Evolutionary conservation across 2,113 vertebrate genomes (phyloP).

Genomic region (Eulemur macaco): DNA sequence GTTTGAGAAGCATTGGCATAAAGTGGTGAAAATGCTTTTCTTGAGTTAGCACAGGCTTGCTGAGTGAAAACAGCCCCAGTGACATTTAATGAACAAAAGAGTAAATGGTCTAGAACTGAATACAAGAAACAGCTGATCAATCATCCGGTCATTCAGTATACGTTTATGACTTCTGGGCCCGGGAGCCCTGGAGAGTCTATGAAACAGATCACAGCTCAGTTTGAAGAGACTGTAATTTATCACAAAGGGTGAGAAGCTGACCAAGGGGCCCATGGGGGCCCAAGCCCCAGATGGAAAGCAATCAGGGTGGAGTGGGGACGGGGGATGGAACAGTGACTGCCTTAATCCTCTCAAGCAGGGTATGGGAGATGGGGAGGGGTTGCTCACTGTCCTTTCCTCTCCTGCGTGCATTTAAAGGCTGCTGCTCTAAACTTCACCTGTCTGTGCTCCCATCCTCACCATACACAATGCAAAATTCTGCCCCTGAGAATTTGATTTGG

Average conservation of each 20-base stretch:
- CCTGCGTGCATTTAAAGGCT: background rate
- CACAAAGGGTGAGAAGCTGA: background rate
- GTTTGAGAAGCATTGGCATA: background rate
- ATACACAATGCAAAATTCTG: background rate
- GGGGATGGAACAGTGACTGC: too few relatives aligned
- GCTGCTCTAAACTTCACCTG: background rate
- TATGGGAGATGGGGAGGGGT: background rate
- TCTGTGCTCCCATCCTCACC: background rate
- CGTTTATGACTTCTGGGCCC: slow-evolving; percentile 23
- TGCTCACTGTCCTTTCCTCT: background rate
- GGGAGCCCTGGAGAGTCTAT: background rate
- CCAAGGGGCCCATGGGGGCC: background rate
- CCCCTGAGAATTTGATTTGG: background rate
- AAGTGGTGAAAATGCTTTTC: background rate
- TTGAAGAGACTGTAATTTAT: slow-evolving; percentile 26
- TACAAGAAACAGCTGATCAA: slow-evolving; percentile 31
- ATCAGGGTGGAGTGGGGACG: background rate
- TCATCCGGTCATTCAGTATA: background rate
- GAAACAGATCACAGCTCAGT: background rate
- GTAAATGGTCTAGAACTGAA: slow-evolving; percentile 57
- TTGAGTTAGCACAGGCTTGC: background rate
- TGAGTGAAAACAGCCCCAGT: background rate
- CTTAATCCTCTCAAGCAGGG: background rate
- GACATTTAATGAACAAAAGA: slow-evolving; percentile 54
- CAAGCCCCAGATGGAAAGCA: background rate